Evolutionary conservation across 2,113 vertebrate species (phyloP), one percentile per base, ranked within the genome.

Genomic region (Prietella phreatophila): DNA sequence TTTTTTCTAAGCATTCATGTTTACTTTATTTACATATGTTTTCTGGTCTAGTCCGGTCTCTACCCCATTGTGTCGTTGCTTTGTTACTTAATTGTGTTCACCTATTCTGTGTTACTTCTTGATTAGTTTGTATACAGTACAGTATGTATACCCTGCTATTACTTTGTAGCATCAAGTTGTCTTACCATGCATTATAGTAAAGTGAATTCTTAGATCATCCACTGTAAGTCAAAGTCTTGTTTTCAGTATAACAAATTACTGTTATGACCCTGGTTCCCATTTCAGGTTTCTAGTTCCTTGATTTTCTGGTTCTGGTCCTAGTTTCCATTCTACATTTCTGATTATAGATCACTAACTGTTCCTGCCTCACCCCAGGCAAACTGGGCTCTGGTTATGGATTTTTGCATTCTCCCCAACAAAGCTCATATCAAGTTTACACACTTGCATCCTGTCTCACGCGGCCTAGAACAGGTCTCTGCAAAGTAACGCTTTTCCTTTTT

Each of bases 371-470:
- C 42, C 42, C 25, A 27, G 42, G 6, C 42, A 47, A 47, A 47
- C 6, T 47, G 6, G 42, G 42, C 50, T 30, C 25, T 55, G 47
- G 5, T 7, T 58, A 2, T 36, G 2, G 79, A 56, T 82, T 22
- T 58, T 17, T 56, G 50, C 20, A 30, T 15, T 22, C 7, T 0
- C 17, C 27, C 9, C 19, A 42, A 27, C 80, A 61, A 61, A 61
- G 56, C 33, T 82, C 13, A 8, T 82, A 61, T 61, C 80, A 15
- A 61, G 80, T 61, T 82, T 82, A 82, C 56, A 82, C 80, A 82
- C 80, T 42, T 61, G 56, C 80, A 82, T 82, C 80, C 80, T 82
- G 80, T 5, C 80, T 81, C 14, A 22, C 20, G 1, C 56, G 3
- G 20, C 33, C 58, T 42, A 11, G 30, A 56, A 5, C 50, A 82